A percentile compares a stretch with the other conserved stretches of the same genome.
Evolutionary conservation across 2,113 vertebrate species (phyloP).

Genomic region (Progne subis): DNA sequence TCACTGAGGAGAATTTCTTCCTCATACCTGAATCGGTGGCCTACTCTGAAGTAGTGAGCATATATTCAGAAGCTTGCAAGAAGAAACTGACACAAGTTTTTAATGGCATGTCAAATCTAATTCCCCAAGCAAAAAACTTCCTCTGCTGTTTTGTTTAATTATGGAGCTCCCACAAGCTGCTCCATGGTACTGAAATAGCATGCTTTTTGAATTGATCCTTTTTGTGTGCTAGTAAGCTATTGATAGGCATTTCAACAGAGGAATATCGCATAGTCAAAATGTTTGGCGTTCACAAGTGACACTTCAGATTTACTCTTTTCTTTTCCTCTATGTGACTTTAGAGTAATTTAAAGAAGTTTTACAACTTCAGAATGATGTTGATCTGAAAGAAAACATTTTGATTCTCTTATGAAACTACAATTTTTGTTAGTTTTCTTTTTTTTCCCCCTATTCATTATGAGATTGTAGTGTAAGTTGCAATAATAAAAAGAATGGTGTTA

Average conservation of each 20-base stretch:
- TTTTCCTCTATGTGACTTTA: not conserved
- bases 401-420: not conserved
- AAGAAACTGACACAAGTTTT: not conserved
- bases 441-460: not conserved
- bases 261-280: not conserved
- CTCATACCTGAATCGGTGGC: not conserved
- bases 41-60: not conserved
- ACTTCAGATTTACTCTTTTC: not conserved
- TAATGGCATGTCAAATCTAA: fast-evolving
- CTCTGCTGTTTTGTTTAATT: not conserved
- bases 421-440: not conserved
- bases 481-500: no score
- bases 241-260: fast-evolving
- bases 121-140: not conserved
- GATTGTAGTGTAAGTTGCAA: not conserved
- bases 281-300: not conserved
- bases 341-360: not conserved
- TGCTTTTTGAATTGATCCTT: not conserved
- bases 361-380: not conserved
- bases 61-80: not conserved
- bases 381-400: not conserved
- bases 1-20: not conserved
- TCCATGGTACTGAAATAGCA: not conserved
- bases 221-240: not conserved
- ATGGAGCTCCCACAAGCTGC: fast-evolving